phyloP scores from a whole-genome alignment of 2,888 invertebrate genomes.

The Coleophora flavipennella region DNA sequence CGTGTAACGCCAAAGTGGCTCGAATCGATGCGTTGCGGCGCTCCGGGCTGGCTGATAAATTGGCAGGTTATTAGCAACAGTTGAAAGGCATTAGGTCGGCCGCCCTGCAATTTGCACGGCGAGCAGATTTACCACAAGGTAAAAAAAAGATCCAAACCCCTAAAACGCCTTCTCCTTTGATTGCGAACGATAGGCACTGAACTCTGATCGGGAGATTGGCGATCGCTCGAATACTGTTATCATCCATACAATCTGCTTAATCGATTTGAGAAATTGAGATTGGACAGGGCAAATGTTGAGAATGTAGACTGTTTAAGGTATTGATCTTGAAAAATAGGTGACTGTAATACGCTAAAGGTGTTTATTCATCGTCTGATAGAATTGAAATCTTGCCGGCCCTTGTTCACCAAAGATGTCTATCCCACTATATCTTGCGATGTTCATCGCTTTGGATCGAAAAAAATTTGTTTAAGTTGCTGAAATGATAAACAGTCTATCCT shows the following conservation, averaged over 20 bases:
- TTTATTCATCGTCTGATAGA: too few species aligned
- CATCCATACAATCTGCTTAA: constrained; percentile 24
- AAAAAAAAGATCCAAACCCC: constrained; percentile 60
- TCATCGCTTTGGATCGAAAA: too few species aligned
- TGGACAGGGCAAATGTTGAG: constrained; percentile 6
- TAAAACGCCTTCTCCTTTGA: constrained; percentile 41
- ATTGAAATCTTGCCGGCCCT: too few species aligned
- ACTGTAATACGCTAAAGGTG: too few species aligned
- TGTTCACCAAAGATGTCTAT: too few species aligned
- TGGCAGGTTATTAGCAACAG: constrained; percentile 73
- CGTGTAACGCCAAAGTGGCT: constrained; percentile 37
- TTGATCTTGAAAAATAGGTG: too few species aligned
- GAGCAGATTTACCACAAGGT: constrained; percentile 42
- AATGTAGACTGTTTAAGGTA: constrained; percentile 5
- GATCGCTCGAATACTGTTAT: constrained; percentile 29
- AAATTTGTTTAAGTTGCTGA: too few species aligned
- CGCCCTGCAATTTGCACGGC: constrained; percentile 67
- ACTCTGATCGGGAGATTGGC: constrained; percentile 38
- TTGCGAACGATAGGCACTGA: constrained; percentile 48
- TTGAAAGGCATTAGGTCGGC: constrained; percentile 70
- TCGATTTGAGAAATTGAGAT: constrained; percentile 23
- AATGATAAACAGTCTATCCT: too few species aligned
- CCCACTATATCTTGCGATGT: too few species aligned
- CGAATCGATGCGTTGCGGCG: constrained; percentile 34
- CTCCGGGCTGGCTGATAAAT: constrained; percentile 64